Base-by-base conservation (phyloP, 2,888 invertebrate species). In the Hypolimnas misippus region DNA sequence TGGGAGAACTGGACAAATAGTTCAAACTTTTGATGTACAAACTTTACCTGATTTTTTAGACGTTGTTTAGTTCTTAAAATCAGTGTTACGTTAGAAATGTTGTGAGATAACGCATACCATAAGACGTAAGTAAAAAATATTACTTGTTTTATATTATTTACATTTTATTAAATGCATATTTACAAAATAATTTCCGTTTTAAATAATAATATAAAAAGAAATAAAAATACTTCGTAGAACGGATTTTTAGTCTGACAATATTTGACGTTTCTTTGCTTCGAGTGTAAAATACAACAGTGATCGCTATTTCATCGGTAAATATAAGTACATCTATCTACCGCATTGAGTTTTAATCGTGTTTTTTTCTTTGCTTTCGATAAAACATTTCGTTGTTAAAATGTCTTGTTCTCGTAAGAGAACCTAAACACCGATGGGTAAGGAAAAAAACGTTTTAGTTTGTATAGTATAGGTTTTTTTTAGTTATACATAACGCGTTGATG, bases 321-420 rank as follows among this genome's bases (percentile, higher is more conserved):
- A 73, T 68, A 69, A 50, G 67, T 70, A 69, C 58, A 66, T 66
- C 63, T 75, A 74, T 70, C 71, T 74, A 68, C 63, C 61, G 65
- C 75, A 75, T 75, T 72, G 63, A 67, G 57, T 59, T 68, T 63
- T 65, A 57, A 55, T 57, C 56, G 67, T 62, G 58, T 63, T 61
- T 65, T 66, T 71, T 71, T 67, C 55, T 65, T 67, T 70, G 50
- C 67, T 72, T 73, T 71, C 65, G 63, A 66, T 68, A 69, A 69
- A 67, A 66, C 62, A 69, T 67, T 71, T 53, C 57, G 68, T 73
- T 72, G 55, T 57, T 72, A 84, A 73, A 82, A 90, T 89, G 90
- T 81, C 76, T 84, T 89, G 91, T 90, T 91, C 91, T 92, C 91
- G 79, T 52, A 81, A 82, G 91, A 89, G 91, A 84, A 91, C 90